These are phyloP conservation scores for Orussus abietinus DNA, from an alignment of 1,140 invertebrate genomes.

Conservation along the genomic window DNA sequence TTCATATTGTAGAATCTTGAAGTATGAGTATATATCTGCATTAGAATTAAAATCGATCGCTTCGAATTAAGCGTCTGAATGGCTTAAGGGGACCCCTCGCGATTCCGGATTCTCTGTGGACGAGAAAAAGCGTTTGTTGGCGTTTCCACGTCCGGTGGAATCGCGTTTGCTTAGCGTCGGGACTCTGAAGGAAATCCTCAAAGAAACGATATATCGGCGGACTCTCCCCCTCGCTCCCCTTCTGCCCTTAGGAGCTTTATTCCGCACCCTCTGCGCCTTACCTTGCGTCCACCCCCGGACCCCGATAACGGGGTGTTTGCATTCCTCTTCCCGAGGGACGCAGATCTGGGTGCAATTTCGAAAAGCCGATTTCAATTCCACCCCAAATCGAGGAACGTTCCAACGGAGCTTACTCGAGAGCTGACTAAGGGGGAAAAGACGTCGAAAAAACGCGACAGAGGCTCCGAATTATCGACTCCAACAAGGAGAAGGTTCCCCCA, in stretches of 20 bases:
- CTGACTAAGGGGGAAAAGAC: no score
- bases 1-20: not conserved
- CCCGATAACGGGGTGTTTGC: constrained; percentile 40
- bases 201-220: constrained; percentile 30
- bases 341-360: constrained; percentile 44
- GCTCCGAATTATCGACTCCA: no score
- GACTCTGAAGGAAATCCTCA: constrained; percentile 35
- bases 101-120: constrained; percentile 13
- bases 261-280: constrained; percentile 11
- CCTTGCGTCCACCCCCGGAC: constrained; percentile 18
- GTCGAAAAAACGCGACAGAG: no score
- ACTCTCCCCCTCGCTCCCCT: constrained; percentile 13
- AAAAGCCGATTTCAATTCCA: constrained; percentile 52
- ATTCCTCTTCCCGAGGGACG: constrained; percentile 41
- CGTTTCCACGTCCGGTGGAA: constrained; percentile 32
- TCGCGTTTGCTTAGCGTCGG: constrained; percentile 31
- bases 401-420: no score
- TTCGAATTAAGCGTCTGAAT: constrained; percentile 4
- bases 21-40: not conserved
- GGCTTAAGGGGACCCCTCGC: no score
- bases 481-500: no score
- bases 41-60: not conserved
- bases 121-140: constrained; percentile 31
- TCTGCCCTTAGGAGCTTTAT: constrained; percentile 24
- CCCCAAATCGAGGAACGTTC: no score